These are phyloP conservation scores for Phrynocephalus versicolor DNA, from an alignment of 2,113 vertebrate species.

Conservation along the genomic window DNA sequence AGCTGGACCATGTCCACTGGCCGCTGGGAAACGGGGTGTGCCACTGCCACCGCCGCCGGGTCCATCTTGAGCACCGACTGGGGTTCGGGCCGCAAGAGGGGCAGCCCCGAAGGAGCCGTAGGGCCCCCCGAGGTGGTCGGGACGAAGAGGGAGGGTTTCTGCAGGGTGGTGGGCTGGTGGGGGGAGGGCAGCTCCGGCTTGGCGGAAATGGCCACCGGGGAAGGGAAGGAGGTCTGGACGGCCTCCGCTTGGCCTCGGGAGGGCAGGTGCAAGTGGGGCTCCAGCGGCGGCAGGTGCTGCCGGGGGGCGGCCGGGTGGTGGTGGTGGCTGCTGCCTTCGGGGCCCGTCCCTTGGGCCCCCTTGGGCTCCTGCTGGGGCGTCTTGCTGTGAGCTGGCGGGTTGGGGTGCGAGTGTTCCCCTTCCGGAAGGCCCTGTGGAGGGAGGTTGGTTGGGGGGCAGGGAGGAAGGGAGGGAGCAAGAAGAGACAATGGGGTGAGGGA, in stretches of 20 bases:
- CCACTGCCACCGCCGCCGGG: too few relatives aligned
- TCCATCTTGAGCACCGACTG: slow-evolving; percentile 80
- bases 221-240: slow-evolving; percentile 86
- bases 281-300: slow-evolving; percentile 79
- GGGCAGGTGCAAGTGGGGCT: slow-evolving; percentile 79
- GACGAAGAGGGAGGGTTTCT: slow-evolving; percentile 78
- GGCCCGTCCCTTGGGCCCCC: slow-evolving; percentile 64
- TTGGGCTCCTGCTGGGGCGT: slow-evolving; percentile 87
- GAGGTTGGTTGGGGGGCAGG: too few relatives aligned
- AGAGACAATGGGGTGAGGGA: not conserved
- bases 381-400: slow-evolving; percentile 79
- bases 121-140: slow-evolving; percentile 66
- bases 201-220: slow-evolving; percentile 81
- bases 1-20: slow-evolving; percentile 96
- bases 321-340: slow-evolving; percentile 64
- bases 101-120: slow-evolving; percentile 67
- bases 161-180: slow-evolving; percentile 73
- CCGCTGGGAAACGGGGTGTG: slow-evolving; percentile 78
- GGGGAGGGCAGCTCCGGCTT: slow-evolving; percentile 83
- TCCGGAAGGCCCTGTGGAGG: slow-evolving; percentile 78
- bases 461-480: accelerated
- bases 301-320: slow-evolving; percentile 74
- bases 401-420: slow-evolving; percentile 79
- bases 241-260: slow-evolving; percentile 82
- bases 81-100: slow-evolving; percentile 74